Evolutionary conservation across 1,140 invertebrate species (phyloP).

Genomic region (Bombus fervidus): DNA sequence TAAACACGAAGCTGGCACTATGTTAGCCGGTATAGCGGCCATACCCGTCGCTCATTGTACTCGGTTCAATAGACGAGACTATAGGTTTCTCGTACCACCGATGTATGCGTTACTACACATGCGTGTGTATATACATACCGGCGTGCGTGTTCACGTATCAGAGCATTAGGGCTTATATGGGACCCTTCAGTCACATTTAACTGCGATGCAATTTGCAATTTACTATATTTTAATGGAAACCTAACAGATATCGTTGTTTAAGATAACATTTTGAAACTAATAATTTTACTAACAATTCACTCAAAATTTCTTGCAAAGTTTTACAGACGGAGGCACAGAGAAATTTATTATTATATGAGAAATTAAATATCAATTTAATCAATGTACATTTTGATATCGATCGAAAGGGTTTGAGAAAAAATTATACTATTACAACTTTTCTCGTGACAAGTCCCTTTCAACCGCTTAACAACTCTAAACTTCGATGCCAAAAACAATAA

Average conservation of each 20-base stretch:
- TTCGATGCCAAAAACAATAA: background rate
- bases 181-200: conserved; percentile 4
- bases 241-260: background rate
- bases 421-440: background rate
- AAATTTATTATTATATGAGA: too few species aligned
- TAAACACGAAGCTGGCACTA: conserved; percentile 36
- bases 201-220: conserved; percentile 3
- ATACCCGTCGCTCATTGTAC: conserved; percentile 61
- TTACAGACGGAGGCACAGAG: too few species aligned
- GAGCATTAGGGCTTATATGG: background rate
- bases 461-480: background rate
- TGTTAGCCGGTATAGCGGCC: conserved; percentile 26
- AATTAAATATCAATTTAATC: too few species aligned
- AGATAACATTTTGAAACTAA: background rate
- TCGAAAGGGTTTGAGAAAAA: background rate
- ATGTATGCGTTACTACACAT: background rate
- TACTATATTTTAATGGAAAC: background rate
- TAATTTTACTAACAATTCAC: too few species aligned
- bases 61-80: conserved; percentile 61
- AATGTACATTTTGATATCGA: background rate
- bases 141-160: background rate
- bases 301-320: too few species aligned
- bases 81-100: conserved; percentile 26
- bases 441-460: background rate
- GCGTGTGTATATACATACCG: too few species aligned